Evolutionary conservation across 2,797 vertebrate genomes (phyloP).

Genomic region (Glossophaga mutica): DNA sequence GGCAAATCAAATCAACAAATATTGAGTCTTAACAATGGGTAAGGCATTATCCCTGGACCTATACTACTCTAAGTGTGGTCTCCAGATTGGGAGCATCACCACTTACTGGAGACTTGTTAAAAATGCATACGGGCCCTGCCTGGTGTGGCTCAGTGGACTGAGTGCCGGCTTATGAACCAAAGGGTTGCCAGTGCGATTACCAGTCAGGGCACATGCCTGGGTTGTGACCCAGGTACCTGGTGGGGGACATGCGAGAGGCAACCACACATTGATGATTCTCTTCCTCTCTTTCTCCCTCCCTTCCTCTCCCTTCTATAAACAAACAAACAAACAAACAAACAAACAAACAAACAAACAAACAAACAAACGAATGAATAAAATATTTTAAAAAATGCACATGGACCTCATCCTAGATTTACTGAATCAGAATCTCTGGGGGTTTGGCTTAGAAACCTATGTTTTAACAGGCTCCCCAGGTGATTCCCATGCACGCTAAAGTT

Average conservation of each 20-base stretch:
- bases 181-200: too few species aligned
- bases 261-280: too few species aligned
- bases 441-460: background rate
- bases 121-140: background rate
- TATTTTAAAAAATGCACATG: background rate
- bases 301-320: too few species aligned
- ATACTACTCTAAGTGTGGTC: background rate
- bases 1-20: background rate
- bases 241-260: too few species aligned
- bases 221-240: too few species aligned
- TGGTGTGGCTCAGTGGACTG: too few species aligned
- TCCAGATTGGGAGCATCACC: background rate
- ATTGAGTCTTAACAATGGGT: background rate
- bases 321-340: too few species aligned
- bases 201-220: too few species aligned
- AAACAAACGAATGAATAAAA: too few species aligned
- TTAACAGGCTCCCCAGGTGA: background rate
- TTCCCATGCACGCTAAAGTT: background rate
- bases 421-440: background rate
- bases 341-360: too few species aligned
- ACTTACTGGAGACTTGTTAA: background rate
- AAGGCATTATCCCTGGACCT: background rate
- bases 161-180: too few species aligned
- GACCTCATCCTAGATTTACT: background rate
- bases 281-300: too few species aligned